Evolutionary conservation across 2,888 invertebrate genomes (phyloP), one percentile per base, ranked within the genome.

Genomic region (Julus scanicus): DNA sequence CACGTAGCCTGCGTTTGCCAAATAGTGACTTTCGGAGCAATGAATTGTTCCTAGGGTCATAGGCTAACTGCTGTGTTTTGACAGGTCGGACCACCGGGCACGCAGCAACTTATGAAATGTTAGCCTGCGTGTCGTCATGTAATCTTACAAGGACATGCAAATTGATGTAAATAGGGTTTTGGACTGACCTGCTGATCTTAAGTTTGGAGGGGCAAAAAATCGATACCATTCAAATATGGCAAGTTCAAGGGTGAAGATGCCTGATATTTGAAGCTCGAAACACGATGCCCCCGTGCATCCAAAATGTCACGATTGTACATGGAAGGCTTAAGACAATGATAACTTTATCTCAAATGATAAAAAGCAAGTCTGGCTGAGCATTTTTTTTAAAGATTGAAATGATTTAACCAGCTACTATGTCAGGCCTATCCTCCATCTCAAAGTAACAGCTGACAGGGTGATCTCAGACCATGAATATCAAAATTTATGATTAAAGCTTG

Each of bases 41-140:
- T 63, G 6, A 63, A 63, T 63, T 63, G n/a, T 4, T 20, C 63
- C 63, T 63, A 63, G 63, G n/a, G n/a, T 63, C 63, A 20, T 63
- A 63, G 63, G 63, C 63, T 63, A 63, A 63, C 63, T 63, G 63
- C 20, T n/a, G 57, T 57, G 63, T 63, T 63, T 63, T 63, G 63
- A 63, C 63, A 63, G 20, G 20, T 9, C 5, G 63, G 63, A 63
- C 63, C 63, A 63, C 63, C 63, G 15, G 63, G 63, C 63, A 63
- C 20, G 63, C 15, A 63, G 20, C 63, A 20, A 5, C 63, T 6
- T 5, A 20, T 15, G 63, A 63, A 63, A 63, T 63, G 63, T 20
- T 63, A 20, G 63, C n/a, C 63, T 9, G n/a, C 6, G 63, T 20
- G 63, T 20, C 63, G 20, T 63, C 63, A 0, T 63, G 63, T 5